Conservation (phyloP, 2,113 vertebrate genomes). For the Dipodomys merriami region DNA sequence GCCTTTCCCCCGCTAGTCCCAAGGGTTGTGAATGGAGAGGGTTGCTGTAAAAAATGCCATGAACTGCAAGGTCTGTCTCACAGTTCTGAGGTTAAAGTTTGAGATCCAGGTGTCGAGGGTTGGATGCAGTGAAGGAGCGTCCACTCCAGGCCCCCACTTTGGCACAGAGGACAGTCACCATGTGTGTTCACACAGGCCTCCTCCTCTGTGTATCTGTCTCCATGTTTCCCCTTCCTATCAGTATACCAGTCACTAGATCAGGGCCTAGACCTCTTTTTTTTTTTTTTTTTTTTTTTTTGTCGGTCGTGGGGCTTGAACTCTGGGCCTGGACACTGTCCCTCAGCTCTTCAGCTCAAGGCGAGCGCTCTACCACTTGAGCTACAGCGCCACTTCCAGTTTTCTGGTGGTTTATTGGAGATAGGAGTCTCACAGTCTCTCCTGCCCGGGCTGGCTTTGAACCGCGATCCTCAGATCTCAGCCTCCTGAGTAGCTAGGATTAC, state of each 20-base stretch:
- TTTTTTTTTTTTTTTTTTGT: no score
- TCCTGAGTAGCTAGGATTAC: no score
- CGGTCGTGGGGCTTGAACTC: no score
- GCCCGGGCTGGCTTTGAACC: no score
- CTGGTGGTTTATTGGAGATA: no score
- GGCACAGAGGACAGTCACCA: not conserved
- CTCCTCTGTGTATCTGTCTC: not conserved
- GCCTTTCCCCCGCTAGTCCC: not conserved
- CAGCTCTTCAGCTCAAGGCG: no score
- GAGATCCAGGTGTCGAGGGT: not conserved
- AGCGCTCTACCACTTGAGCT: no score
- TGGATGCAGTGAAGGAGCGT: not conserved
- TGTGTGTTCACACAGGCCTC: not conserved
- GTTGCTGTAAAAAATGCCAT: not conserved
- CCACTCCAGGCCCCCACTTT: not conserved
- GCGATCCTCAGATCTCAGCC: no score
- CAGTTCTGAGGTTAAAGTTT: not conserved
- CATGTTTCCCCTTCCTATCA: not conserved
- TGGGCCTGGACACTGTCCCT: no score
- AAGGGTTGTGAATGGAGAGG: not conserved
- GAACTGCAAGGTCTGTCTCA: accelerated
- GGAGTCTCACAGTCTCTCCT: no score
- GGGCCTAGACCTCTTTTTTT: not conserved
- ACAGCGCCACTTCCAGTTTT: no score
- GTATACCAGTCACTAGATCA: not conserved